Evolutionary conservation across 2,888 invertebrate species (phyloP).

Genomic region (Trichopoda pennipes): DNA sequence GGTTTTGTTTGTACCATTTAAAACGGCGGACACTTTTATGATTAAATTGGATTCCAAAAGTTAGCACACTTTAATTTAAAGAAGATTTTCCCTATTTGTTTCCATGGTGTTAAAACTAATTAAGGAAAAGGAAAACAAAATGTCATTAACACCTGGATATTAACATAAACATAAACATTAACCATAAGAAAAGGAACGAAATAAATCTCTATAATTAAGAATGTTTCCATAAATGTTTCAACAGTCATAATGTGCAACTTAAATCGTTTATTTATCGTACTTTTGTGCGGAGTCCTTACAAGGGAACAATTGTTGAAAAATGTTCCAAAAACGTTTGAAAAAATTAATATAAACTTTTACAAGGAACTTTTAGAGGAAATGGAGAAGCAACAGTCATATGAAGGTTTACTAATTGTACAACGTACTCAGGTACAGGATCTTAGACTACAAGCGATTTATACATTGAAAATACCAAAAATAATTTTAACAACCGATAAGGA

Average conservation of each 20-base stretch:
- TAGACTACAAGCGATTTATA: constrained; percentile 21
- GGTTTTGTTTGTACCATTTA: too few relatives aligned
- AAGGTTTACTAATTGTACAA: constrained; percentile 21
- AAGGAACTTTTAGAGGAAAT: constrained; percentile 17
- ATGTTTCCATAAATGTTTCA: neutral
- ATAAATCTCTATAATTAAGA: constrained; percentile 16
- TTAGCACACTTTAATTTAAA: too few relatives aligned
- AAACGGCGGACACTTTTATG: too few relatives aligned
- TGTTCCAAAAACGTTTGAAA: neutral
- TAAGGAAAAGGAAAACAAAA: neutral
- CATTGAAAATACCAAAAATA: constrained; percentile 26
- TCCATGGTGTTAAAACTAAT: too few relatives aligned
- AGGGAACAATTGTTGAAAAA: neutral
- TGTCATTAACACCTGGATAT: neutral
- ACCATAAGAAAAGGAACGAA: neutral
- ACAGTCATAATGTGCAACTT: constrained; percentile 34
- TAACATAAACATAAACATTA: neutral
- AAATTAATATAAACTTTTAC: constrained; percentile 13
- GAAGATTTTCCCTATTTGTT: too few relatives aligned
- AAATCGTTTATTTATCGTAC: neutral
- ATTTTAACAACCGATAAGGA: neutral
- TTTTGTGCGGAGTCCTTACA: neutral
- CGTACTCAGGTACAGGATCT: neutral
- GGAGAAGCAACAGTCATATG: neutral
- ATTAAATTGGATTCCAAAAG: too few relatives aligned